Conservation (phyloP, 2,113 vertebrate genomes). For the Rhea pennata region DNA sequence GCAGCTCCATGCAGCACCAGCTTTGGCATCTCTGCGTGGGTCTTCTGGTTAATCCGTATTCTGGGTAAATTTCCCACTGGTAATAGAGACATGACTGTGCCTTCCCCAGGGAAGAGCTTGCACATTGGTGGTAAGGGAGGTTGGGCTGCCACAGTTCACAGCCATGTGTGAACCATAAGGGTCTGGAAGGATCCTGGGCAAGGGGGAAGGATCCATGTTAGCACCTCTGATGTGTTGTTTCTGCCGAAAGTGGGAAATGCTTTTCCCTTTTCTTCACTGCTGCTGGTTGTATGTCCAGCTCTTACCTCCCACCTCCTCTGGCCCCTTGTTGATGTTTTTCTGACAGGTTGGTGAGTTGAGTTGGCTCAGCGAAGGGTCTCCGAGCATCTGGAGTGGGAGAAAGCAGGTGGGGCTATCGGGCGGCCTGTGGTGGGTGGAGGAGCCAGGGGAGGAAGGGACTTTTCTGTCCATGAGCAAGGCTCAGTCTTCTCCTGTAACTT, state of each 20-base stretch:
- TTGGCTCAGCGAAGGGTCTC: neutral
- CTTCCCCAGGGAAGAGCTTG: neutral
- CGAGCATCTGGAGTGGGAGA: neutral
- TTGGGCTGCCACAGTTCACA: neutral
- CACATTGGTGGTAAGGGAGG: rapidly evolving
- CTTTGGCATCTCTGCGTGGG: neutral
- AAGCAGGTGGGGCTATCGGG: neutral
- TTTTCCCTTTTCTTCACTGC: neutral
- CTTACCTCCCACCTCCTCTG: no score
- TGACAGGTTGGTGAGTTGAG: neutral
- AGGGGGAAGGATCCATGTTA: neutral
- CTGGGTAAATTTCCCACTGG: neutral
- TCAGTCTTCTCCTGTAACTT: neutral
- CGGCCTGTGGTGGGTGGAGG: neutral
- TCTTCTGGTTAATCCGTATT: neutral
- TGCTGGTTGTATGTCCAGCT: neutral
- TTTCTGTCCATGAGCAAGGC: neutral
- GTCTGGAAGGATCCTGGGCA: neutral
- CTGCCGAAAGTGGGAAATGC: neutral
- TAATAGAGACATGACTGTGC: neutral
- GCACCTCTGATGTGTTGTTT: neutral
- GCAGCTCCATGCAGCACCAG: rapidly evolving
- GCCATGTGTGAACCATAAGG: neutral
- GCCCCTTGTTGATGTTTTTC: neutral
- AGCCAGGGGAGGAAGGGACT: neutral